phyloP scores from a whole-genome alignment of 1,140 invertebrate genomes.

The Hylyphantes graminicola region DNA sequence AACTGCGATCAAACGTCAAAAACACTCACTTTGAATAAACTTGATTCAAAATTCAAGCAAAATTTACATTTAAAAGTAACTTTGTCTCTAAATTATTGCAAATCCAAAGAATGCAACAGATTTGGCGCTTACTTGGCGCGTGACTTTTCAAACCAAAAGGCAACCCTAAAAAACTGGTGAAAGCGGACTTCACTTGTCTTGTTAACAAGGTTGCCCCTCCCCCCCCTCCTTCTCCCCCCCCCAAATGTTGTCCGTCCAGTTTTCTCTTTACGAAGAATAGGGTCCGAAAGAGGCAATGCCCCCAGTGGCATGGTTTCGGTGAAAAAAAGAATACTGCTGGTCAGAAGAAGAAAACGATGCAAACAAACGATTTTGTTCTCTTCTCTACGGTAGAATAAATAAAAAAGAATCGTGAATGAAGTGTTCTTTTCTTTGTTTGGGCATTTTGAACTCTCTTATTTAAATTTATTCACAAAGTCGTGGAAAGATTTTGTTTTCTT shows the following conservation, averaged over 20 bases:
- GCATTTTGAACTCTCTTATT: not conserved
- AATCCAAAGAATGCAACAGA: too few species aligned
- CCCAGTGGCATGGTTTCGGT: conserved; percentile 1
- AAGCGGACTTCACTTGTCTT: conserved; percentile 57
- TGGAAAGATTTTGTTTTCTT: too few species aligned
- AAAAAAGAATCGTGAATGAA: not conserved
- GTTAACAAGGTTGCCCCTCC: conserved; percentile 46
- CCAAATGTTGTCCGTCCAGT: conserved; percentile 38
- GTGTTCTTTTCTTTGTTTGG: not conserved
- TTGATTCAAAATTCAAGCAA: too few species aligned
- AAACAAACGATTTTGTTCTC: conserved; percentile 2
- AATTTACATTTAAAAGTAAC: too few species aligned
- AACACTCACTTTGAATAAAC: too few species aligned
- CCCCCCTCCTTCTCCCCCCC: not conserved
- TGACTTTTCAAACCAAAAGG: not conserved
- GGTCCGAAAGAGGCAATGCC: conserved; percentile 22
- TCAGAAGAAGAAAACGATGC: not conserved
- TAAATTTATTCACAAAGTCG: not conserved
- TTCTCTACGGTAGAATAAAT: not conserved
- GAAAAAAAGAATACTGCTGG: not conserved
- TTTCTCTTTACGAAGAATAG: conserved; percentile 29
- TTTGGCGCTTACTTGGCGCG: conserved; percentile 6
- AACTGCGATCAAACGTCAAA: too few species aligned
- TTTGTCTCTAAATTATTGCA: too few species aligned
- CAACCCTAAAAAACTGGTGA: conserved; percentile 53